phyloP scores from a whole-genome alignment of 1,140 invertebrate genomes.

The Cardiocondyla obscurior region DNA sequence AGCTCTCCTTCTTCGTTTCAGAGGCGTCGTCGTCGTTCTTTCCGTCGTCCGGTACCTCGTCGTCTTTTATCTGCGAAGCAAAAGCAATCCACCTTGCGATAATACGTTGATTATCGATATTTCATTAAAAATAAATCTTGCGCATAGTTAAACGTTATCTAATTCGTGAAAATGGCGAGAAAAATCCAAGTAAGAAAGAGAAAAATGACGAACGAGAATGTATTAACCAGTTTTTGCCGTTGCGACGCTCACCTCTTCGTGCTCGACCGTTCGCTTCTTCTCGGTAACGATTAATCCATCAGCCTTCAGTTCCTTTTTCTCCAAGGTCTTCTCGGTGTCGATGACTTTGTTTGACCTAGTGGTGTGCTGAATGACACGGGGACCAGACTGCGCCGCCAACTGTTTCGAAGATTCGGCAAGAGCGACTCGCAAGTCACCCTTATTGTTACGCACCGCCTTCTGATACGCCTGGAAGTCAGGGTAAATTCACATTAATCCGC shows the following conservation, averaged over 20 bases:
- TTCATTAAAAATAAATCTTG: not conserved
- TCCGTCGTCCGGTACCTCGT: slow-evolving; percentile 88
- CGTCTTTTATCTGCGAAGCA: slow-evolving; percentile 87
- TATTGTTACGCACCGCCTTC: slow-evolving; percentile 88
- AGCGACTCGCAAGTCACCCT: slow-evolving; percentile 88
- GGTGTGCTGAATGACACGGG: slow-evolving; percentile 90
- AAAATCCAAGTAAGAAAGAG: not conserved
- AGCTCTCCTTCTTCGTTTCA: slow-evolving; percentile 85
- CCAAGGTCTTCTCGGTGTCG: slow-evolving; percentile 92
- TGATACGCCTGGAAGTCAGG: slow-evolving; percentile 87
- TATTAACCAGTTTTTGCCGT: slow-evolving; percentile 4
- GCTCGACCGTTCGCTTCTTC: slow-evolving; percentile 90
- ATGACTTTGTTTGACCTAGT: slow-evolving; percentile 90
- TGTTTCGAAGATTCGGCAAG: slow-evolving; percentile 86
- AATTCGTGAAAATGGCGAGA: not conserved
- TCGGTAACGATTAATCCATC: slow-evolving; percentile 94
- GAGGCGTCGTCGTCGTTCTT: slow-evolving; percentile 76
- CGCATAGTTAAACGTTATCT: not conserved
- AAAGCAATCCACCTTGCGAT: not conserved
- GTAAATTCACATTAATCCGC: not conserved
- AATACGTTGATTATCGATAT: not conserved
- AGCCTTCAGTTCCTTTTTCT: slow-evolving; percentile 87
- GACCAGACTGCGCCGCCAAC: slow-evolving; percentile 86
- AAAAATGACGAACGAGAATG: not conserved
- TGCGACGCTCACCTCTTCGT: slow-evolving; percentile 86